Base-by-base conservation (phyloP, 1,140 invertebrate species). In the Neodiprion fabricii region DNA sequence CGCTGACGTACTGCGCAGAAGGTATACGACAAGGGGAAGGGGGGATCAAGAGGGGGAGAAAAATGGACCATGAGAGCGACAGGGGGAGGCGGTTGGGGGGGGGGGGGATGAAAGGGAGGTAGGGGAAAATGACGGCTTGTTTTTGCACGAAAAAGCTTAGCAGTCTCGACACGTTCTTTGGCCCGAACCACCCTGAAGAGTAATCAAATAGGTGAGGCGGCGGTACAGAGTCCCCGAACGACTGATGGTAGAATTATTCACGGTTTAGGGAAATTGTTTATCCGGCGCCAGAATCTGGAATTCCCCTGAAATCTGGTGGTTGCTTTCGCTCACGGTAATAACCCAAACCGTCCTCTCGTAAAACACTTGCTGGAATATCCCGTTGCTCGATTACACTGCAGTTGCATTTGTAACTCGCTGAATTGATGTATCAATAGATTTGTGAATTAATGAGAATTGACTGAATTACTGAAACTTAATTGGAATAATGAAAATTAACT, bases 251-350 rank as follows among this genome's bases (percentile, higher is more conserved):
- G n/a, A 61, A 61, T 61, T 61, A 61, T 61, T 61, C 53, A 61
- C 53, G 53, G n/a, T 9, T 61, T 61, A 61, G 53, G 53, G 53
- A 61, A 61, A 61, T 61, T 61, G 53, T 61, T 61, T 61, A 61
- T 61, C 8, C 53, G 53, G 53, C 53, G n/a, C 53, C 28, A 40
- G 28, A 40, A 40, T 40, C 28, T 40, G 28, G 53, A 14, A 61
- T 61, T 14, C 11, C 53, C n/a, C n/a, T 17, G 11, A 61, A 61
- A 61, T 61, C 11, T 61, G 53, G 11, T 61, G 11, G 53, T 61
- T 17, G 28, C 28, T 40, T 40, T 40, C 5, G 28, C 5, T 40
- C 28, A 40, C 28, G 28, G 28, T 40, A 40, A 40, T 40, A 40
- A 40, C 2, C 28, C 28, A 5, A 40, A 40, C 2, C 28, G 5